Conservation (phyloP, 2,797 vertebrate genomes). For the Ciconia nigra region DNA sequence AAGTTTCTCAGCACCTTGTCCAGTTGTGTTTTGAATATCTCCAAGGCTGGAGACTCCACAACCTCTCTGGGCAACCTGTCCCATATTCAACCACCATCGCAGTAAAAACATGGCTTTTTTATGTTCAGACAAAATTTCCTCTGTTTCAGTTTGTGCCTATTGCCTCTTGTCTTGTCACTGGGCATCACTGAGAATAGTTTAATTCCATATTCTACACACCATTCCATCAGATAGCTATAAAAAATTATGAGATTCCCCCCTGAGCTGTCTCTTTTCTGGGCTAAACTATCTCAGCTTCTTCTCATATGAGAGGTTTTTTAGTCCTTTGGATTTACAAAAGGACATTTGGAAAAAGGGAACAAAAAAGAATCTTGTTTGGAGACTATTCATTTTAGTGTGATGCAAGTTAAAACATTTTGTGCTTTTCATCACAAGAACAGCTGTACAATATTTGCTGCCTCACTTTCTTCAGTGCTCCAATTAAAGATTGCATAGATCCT, state of each 20-base stretch:
- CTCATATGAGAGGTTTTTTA: neutral
- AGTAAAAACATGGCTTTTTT: neutral
- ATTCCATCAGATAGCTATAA: neutral
- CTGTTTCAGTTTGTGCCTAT: neutral
- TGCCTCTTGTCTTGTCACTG: neutral
- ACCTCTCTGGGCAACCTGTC: neutral
- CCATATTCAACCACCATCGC: neutral
- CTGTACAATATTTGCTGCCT: slow-evolving; percentile 14
- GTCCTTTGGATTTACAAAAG: neutral
- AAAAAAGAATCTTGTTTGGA: neutral
- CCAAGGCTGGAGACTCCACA: neutral
- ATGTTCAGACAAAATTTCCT: neutral
- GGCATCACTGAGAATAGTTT: neutral
- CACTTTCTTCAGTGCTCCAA: neutral
- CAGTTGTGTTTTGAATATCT: neutral
- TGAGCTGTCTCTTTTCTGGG: neutral
- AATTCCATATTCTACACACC: neutral
- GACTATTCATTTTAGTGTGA: neutral
- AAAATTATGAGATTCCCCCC: neutral
- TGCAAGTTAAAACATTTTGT: neutral
- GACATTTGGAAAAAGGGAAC: neutral
- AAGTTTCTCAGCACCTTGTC: neutral
- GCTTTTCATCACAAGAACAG: neutral
- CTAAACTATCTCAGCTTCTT: neutral
- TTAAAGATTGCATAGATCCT: neutral